phyloP scores from a whole-genome alignment of 2,797 vertebrate genomes.

The Micromesistius poutassou region DNA sequence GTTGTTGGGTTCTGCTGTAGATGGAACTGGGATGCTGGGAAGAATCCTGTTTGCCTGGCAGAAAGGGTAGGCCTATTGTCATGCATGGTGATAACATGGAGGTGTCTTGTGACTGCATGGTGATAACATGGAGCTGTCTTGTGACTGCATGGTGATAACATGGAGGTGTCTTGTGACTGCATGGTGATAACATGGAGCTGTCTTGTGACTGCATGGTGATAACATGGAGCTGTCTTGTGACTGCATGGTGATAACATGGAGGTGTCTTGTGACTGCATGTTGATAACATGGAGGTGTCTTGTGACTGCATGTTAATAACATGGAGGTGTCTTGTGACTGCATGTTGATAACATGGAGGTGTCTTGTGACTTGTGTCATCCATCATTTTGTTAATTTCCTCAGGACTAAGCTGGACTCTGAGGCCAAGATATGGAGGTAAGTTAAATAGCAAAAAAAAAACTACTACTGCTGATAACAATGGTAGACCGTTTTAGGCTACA shows the following conservation, averaged over 20 bases:
- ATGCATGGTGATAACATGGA: neutral
- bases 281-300: slow-evolving; percentile 1
- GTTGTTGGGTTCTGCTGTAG: slow-evolving; percentile 57
- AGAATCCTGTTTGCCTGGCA: slow-evolving; percentile 87
- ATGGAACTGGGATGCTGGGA: slow-evolving; percentile 89
- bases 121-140: slow-evolving; percentile 1
- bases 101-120: neutral
- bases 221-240: neutral
- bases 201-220: neutral
- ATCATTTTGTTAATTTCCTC: slow-evolving; percentile 7
- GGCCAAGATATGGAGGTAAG: slow-evolving; percentile 89
- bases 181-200: neutral
- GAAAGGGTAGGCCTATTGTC: slow-evolving; percentile 76
- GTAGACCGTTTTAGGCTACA: neutral
- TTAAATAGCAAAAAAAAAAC: neutral
- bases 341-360: neutral
- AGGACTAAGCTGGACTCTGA: slow-evolving; percentile 90
- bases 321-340: neutral
- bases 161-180: neutral
- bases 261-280: neutral
- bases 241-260: neutral
- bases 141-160: neutral
- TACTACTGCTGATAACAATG: neutral
- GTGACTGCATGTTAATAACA: neutral
- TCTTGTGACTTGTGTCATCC: neutral